phyloP scores from a whole-genome alignment of 2,888 invertebrate species.

The Sminthurinus aureus region DNA sequence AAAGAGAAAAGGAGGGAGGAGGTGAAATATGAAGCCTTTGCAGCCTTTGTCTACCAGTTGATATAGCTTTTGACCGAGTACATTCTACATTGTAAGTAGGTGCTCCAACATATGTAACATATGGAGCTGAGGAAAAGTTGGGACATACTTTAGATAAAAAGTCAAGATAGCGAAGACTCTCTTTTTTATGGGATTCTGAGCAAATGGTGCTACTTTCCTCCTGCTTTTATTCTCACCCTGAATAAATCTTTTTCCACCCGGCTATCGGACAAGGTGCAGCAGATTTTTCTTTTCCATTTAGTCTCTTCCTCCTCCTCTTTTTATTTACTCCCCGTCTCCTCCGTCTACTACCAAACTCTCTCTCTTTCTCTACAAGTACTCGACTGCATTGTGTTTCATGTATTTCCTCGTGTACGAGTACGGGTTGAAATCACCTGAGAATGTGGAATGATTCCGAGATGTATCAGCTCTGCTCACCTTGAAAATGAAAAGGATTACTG shows the following conservation, averaged over 20 bases:
- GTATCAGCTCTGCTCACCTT: not conserved
- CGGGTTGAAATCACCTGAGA: too few species aligned
- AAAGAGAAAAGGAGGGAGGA: not conserved
- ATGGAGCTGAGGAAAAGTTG: too few species aligned
- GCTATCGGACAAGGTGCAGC: conserved; percentile 10
- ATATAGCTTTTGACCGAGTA: not conserved
- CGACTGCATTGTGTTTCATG: not conserved
- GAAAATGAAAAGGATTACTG: conserved; percentile 20
- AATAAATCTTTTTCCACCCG: conserved; percentile 24
- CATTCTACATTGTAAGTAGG: too few species aligned
- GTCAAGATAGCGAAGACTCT: conserved; percentile 10
- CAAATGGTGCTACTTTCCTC: conserved; percentile 17
- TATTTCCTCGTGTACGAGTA: too few species aligned
- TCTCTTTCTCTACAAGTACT: not conserved
- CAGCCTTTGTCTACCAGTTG: not conserved
- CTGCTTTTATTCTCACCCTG: conserved; percentile 21
- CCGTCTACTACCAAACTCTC: not conserved
- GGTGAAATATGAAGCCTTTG: not conserved
- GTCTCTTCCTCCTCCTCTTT: not conserved
- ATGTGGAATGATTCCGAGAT: not conserved
- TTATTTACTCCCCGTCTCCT: not conserved
- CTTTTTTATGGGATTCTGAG: conserved; percentile 19
- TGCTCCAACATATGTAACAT: too few species aligned
- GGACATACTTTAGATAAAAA: conserved; percentile 7
- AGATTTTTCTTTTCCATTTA: not conserved